A percentile compares a stretch with the other conserved stretches of the same genome.
These are phyloP conservation scores for Peromyscus polionotus DNA, from an alignment of 2,113 vertebrate species.

Conservation along the genomic window DNA sequence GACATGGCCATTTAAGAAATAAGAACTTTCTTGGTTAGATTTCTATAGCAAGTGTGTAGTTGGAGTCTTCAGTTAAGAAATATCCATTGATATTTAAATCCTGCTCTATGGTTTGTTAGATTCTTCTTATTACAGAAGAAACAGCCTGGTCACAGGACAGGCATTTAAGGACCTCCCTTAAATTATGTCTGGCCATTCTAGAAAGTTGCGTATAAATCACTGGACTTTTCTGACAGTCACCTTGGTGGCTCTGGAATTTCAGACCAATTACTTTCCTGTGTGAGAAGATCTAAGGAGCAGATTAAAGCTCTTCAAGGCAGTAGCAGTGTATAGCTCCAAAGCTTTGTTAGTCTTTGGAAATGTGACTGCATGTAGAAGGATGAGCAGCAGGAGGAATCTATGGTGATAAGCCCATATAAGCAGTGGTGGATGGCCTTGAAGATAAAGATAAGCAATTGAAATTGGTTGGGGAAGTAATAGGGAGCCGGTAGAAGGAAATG, in stretches of 20 bases:
- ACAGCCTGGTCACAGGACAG: neutral
- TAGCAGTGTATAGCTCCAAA: neutral
- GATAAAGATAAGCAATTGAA: conserved; percentile 61
- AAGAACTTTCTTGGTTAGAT: neutral
- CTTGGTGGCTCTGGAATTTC: neutral
- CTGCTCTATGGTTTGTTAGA: neutral
- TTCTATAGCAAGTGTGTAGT: neutral
- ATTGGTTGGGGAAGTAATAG: conserved; percentile 36
- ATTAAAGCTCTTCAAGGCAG: conserved; percentile 16
- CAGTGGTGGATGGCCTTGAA: conserved; percentile 29
- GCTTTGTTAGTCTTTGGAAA: neutral
- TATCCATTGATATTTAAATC: neutral
- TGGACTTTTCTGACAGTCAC: neutral
- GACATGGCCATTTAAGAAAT: neutral
- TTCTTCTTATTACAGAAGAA: neutral
- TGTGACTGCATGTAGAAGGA: neutral
- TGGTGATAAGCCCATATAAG: conserved; percentile 39
- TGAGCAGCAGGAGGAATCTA: neutral
- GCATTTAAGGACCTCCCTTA: neutral
- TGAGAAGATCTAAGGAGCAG: neutral
- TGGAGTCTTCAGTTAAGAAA: neutral
- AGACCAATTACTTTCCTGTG: neutral
- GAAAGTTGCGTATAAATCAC: neutral
- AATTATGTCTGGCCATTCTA: neutral
- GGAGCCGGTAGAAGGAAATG: neutral